Percentiles rank a stretch among this genome's conserved stretches.
Evolutionary conservation across 2,888 invertebrate genomes (phyloP).

Genomic region (Diarsia rubi): DNA sequence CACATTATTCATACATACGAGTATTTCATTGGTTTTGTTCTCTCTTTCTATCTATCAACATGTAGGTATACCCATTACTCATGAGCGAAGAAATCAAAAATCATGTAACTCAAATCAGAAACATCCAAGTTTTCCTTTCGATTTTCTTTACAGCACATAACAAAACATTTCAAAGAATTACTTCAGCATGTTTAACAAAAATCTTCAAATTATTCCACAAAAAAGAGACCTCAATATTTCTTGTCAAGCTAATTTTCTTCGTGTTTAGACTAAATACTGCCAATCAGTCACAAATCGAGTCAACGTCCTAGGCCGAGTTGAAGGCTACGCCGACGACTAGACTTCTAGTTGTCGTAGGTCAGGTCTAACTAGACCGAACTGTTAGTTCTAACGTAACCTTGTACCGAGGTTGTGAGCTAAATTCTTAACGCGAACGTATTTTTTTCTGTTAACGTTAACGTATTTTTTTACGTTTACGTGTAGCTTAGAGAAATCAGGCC

Average conservation of each 20-base stretch:
- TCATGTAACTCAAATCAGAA: background rate
- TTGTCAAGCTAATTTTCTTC: background rate
- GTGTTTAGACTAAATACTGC: conserved; percentile 10
- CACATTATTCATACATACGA: background rate
- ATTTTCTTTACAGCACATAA: background rate
- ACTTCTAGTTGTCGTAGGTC: conserved; percentile 54
- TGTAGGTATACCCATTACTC: background rate
- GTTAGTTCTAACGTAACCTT: conserved; percentile 56
- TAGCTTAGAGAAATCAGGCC: background rate
- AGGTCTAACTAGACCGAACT: conserved; percentile 43
- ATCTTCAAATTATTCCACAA: no score
- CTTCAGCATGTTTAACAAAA: background rate
- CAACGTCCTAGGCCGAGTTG: conserved; percentile 43
- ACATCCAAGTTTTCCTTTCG: background rate
- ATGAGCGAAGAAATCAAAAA: background rate
- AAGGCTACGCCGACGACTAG: conserved; percentile 42
- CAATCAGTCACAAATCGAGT: conserved; percentile 21
- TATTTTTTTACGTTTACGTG: conserved; percentile 36
- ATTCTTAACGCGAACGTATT: conserved; percentile 30
- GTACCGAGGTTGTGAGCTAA: conserved; percentile 39
- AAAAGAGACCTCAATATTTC: background rate
- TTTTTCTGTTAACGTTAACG: conserved; percentile 33
- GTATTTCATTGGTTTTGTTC: background rate
- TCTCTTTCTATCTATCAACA: background rate
- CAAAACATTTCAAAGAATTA: background rate